Evolutionary conservation across 2,888 invertebrate species (phyloP), one percentile per base, ranked within the genome.

Genomic region (Xestobium rufovillosum): DNA sequence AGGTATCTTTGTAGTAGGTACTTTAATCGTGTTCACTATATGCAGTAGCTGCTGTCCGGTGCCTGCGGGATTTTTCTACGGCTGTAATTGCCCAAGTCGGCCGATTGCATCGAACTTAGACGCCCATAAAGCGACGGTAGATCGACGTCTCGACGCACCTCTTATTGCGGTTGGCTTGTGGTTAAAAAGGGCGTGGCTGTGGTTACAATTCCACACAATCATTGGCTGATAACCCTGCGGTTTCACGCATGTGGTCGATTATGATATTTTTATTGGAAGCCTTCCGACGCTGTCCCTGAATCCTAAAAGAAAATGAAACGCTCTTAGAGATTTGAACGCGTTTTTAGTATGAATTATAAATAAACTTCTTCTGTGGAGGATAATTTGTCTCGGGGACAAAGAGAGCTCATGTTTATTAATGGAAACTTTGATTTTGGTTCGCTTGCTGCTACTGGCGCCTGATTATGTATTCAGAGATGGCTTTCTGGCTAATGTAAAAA

Each of bases 161-260:
- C 61, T 58, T 62, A 60, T 66, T 66, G 67, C 63, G 67, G 67
- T 67, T 67, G 67, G 67, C 65, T 77, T 76, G 76, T 68, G 77
- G 76, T 76, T 72, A 70, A 46, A 60, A 42, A 59, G 69, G 75
- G 76, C 75, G 75, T 70, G 71, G 73, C 65, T 74, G 75, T 56
- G 75, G 75, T 74, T 67, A 68, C 64, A 70, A 69, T 69, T 69
- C 68, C 67, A 66, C 66, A 59, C 63, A 64, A 56, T 66, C 57
- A 76, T 76, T 76, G 76, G 76, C 61, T 66, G 67, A 69, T 56
- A 55, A 54, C 53, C 65, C 59, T 75, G 76, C 66, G 76, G 76
- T 76, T 75, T 57, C 23, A 65, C 66, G 66, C 64, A 65, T 66
- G 66, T 65, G 65, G 63, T 60, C 56, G 61, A 59, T 63, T 63